A percentile compares a stretch with the other conserved stretches of the same genome.
Evolutionary conservation across 2,797 vertebrate species (phyloP).

Genomic region (Lutjanus argentimaculatus): DNA sequence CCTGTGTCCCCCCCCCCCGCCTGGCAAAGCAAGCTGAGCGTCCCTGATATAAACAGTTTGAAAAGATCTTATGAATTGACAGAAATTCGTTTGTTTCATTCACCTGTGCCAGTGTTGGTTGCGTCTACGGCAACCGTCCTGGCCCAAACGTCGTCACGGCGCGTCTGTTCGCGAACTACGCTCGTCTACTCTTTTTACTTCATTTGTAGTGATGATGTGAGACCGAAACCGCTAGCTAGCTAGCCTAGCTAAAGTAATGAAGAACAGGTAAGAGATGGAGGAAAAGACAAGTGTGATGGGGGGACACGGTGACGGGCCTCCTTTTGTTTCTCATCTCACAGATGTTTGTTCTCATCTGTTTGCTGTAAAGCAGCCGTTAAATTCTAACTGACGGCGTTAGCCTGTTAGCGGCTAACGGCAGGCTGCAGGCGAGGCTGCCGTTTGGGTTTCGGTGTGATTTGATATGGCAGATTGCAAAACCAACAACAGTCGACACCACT

Average conservation of each 20-base stretch:
- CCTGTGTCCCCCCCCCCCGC: too few relatives aligned
- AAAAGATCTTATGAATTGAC: too few relatives aligned
- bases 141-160: slow-evolving; percentile 25
- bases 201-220: slow-evolving; percentile 64
- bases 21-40: too few relatives aligned
- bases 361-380: slow-evolving; percentile 11
- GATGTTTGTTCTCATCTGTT: slow-evolving; percentile 6
- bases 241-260: slow-evolving; percentile 61
- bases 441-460: slow-evolving; percentile 24
- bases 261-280: slow-evolving; percentile 58
- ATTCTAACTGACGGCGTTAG: slow-evolving; percentile 25
- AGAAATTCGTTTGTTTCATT: too few relatives aligned
- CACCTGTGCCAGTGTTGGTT: too few relatives aligned
- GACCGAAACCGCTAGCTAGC: slow-evolving; percentile 63
- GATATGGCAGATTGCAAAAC: slow-evolving; percentile 52
- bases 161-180: background rate
- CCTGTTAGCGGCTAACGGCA: slow-evolving; percentile 24
- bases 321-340: background rate
- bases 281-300: background rate
- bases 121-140: slow-evolving; percentile 67
- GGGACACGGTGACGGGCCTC: slow-evolving; percentile 15
- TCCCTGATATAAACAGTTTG: too few relatives aligned
- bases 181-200: slow-evolving; percentile 55
- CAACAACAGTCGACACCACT: background rate
- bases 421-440: slow-evolving; percentile 55